Evolutionary conservation across 2,888 invertebrate genomes (phyloP).

Genomic region (Carcina quercana): DNA sequence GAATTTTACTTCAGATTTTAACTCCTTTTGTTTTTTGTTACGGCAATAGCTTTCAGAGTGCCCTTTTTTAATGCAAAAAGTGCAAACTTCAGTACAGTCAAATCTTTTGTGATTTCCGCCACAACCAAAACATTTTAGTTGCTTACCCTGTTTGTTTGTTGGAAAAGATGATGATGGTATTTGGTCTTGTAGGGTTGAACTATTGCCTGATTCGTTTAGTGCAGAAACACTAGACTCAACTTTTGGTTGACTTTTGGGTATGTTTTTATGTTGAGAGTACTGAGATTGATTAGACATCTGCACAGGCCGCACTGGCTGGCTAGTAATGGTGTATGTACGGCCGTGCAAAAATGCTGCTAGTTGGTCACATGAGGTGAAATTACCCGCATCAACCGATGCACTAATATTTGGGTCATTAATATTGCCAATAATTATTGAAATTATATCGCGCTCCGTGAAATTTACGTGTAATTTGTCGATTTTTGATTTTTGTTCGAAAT

Average conservation of each 20-base stretch:
- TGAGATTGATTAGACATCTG: no score
- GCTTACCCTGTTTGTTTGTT: no score
- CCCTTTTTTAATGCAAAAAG: conserved; percentile 17
- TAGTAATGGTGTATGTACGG: not conserved
- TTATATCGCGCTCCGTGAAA: conserved; percentile 15
- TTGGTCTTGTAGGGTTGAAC: not conserved
- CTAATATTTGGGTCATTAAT: conserved; percentile 14
- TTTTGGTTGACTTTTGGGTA: no score
- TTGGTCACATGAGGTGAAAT: conserved; percentile 14
- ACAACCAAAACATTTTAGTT: no score
- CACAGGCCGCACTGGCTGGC: not conserved
- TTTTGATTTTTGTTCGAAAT: conserved; percentile 17
- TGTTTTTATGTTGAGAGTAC: no score
- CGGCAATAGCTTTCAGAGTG: conserved; percentile 11
- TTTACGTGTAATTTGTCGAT: conserved; percentile 13
- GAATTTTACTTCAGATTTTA: conserved; percentile 17
- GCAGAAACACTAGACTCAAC: no score
- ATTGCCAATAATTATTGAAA: conserved; percentile 18
- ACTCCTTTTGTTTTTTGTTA: conserved; percentile 14
- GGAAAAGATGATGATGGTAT: conserved; percentile 4
- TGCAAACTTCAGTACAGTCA: no score
- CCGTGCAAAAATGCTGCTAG: conserved; percentile 8
- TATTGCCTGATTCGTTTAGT: no score
- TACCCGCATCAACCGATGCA: no score
- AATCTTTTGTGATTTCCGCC: no score